Percentiles rank a stretch among this genome's conserved stretches.
Evolutionary conservation across 2,888 invertebrate species (phyloP).

Genomic region (Stenoptilia bipunctidactyla): DNA sequence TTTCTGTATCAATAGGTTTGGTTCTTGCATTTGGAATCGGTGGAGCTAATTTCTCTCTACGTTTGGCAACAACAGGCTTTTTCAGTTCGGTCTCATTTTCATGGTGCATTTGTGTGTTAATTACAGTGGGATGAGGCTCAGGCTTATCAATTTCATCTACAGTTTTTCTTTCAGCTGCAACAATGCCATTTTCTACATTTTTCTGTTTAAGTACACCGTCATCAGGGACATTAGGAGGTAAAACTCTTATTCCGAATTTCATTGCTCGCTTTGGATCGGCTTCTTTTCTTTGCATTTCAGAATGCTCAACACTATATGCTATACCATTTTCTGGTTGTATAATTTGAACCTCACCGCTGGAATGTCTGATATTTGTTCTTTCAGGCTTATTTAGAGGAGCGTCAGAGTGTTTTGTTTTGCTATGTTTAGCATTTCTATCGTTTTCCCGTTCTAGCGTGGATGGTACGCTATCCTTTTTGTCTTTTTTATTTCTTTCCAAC

Average conservation of each 20-base stretch:
- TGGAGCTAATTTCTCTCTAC: slow-evolving; percentile 61
- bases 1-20: slow-evolving; percentile 48
- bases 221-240: slow-evolving; percentile 70
- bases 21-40: slow-evolving; percentile 59
- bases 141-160: slow-evolving; percentile 55
- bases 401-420: slow-evolving; percentile 46
- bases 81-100: slow-evolving; percentile 59
- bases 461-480: slow-evolving; percentile 41
- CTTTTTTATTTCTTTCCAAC: slow-evolving; percentile 58
- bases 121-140: slow-evolving; percentile 39
- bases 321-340: slow-evolving; percentile 52
- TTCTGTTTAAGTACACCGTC: slow-evolving; percentile 62
- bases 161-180: slow-evolving; percentile 41
- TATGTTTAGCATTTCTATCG: slow-evolving; percentile 56
- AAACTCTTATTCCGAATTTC: slow-evolving; percentile 78
- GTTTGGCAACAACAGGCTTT: slow-evolving; percentile 66
- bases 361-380: slow-evolving; percentile 45
- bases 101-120: slow-evolving; percentile 54
- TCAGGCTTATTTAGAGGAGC: slow-evolving; percentile 40
- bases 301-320: slow-evolving; percentile 40
- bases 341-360: slow-evolving; percentile 52
- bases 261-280: slow-evolving; percentile 69
- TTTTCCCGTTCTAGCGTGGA: slow-evolving; percentile 62
- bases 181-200: slow-evolving; percentile 47
- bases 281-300: slow-evolving; percentile 68